phyloP scores from a whole-genome alignment of 2,113 vertebrate species.

The Atherinomorus stipes region DNA sequence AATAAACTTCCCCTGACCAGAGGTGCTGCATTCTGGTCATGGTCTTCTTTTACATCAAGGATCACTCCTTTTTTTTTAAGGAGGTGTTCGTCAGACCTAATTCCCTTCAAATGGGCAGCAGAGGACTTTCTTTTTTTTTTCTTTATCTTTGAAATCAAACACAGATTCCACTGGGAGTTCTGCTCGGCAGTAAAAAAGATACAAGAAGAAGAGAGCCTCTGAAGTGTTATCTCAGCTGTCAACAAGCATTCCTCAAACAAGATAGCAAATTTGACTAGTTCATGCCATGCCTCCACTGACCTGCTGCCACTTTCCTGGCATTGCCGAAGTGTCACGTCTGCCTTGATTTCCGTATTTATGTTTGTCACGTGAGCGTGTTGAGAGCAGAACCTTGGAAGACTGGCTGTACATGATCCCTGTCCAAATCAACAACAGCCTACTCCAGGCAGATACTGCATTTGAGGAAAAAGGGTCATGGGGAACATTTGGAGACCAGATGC shows the following conservation, averaged over 20 bases:
- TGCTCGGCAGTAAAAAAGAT: conserved; percentile 73
- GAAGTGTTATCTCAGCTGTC: conserved; percentile 66
- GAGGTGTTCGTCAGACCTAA: conserved; percentile 89
- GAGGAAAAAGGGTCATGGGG: conserved; percentile 67
- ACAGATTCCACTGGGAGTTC: conserved; percentile 79
- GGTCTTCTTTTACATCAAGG: conserved; percentile 90
- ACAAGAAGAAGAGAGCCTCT: conserved; percentile 68
- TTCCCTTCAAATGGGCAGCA: conserved; percentile 88
- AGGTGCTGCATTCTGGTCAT: conserved; percentile 83
- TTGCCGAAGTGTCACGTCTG: conserved; percentile 62
- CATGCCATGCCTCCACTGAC: conserved; percentile 46
- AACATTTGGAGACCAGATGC: conserved; percentile 87
- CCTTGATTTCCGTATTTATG: conserved; percentile 79
- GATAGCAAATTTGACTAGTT: conserved; percentile 63
- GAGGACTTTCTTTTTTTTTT: too few species aligned
- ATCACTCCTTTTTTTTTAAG: conserved; percentile 87
- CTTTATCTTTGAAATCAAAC: conserved; percentile 83
- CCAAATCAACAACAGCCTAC: conserved; percentile 76
- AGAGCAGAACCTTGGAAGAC: conserved; percentile 53
- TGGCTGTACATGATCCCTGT: conserved; percentile 66
- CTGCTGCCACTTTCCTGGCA: conserved; percentile 65
- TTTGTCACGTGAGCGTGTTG: conserved; percentile 80
- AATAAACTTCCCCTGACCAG: conserved; percentile 82
- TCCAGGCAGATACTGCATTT: conserved; percentile 68
- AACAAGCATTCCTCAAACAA: conserved; percentile 61